Evolutionary conservation across 1,140 invertebrate species (phyloP).

Genomic region (roundworm (Caenorhabditis elegans)): DNA sequence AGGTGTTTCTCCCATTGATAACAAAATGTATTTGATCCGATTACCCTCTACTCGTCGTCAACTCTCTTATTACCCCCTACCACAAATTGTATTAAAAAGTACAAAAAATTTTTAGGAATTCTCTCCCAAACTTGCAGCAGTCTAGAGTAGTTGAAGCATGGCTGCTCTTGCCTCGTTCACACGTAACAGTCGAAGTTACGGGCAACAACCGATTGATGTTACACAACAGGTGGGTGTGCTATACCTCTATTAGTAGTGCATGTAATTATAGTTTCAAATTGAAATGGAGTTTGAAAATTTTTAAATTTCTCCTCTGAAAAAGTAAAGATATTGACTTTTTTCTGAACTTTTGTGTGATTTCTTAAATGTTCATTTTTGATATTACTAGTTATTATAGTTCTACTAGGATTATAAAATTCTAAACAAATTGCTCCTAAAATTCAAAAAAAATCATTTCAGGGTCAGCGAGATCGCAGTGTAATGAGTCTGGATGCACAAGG

Average conservation of each 20-base stretch:
- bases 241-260: not conserved
- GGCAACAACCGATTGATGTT: conserved; percentile 26
- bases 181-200: conserved; percentile 31
- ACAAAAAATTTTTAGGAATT: not conserved
- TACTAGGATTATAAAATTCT: too few relatives aligned
- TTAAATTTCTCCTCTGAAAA: too few relatives aligned
- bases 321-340: too few relatives aligned
- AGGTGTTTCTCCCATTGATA: conserved; percentile 3
- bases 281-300: too few relatives aligned
- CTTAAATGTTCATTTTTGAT: too few relatives aligned
- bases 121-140: conserved; percentile 1
- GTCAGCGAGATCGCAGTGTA: conserved; percentile 1
- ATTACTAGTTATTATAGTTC: too few relatives aligned
- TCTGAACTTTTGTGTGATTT: too few relatives aligned
- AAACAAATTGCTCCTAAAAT: not conserved
- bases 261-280: too few relatives aligned
- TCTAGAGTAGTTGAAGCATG: conserved; percentile 32
- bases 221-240: conserved; percentile 15
- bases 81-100: too few relatives aligned
- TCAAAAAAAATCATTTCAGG: not conserved
- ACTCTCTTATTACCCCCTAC: too few relatives aligned
- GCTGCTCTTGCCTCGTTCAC: conserved; percentile 39
- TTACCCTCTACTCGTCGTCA: not conserved
- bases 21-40: conserved; percentile 21
- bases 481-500: conserved; percentile 28